Evolutionary conservation across 1,140 invertebrate genomes (phyloP).

Genomic region (Drosophila bifasciata): DNA sequence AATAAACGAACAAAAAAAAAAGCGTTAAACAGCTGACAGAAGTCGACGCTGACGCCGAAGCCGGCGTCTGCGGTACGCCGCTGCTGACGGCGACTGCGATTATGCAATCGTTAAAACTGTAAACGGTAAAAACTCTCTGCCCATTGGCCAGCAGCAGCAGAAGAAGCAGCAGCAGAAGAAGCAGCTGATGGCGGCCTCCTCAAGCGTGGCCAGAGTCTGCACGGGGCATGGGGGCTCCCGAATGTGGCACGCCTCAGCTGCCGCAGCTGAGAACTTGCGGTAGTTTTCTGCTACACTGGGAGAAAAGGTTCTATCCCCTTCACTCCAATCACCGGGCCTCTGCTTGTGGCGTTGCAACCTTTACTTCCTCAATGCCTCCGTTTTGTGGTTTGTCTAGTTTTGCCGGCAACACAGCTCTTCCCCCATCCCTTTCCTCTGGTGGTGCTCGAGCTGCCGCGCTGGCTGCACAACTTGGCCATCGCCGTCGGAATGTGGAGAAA

Average conservation of each 20-base stretch:
- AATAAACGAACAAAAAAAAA: slow-evolving; percentile 29
- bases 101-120: slow-evolving; percentile 62
- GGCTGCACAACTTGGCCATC: slow-evolving; percentile 68
- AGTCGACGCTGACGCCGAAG: slow-evolving; percentile 12
- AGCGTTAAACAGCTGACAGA: slow-evolving; percentile 45
- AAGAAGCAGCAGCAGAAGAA: not conserved
- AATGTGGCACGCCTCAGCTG: slow-evolving; percentile 18
- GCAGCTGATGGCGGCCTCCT: slow-evolving; percentile 6
- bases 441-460: slow-evolving; percentile 40
- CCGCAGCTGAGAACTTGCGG: slow-evolving; percentile 20
- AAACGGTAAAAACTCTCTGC: slow-evolving; percentile 67
- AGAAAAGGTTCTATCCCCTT: not conserved
- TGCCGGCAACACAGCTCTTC: slow-evolving; percentile 16
- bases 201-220: slow-evolving; percentile 62
- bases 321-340: not conserved
- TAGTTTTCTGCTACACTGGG: slow-evolving; percentile 16
- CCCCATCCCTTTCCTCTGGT: not conserved
- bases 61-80: not conserved
- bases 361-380: slow-evolving; percentile 47
- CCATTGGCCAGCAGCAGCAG: slow-evolving; percentile 38
- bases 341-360: slow-evolving; percentile 29
- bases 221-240: not conserved
- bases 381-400: slow-evolving; percentile 66
- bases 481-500: slow-evolving; percentile 80
- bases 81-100: slow-evolving; percentile 23